Evolutionary conservation across 1,140 invertebrate genomes (phyloP).

Genomic region (Onthophagus taurus): DNA sequence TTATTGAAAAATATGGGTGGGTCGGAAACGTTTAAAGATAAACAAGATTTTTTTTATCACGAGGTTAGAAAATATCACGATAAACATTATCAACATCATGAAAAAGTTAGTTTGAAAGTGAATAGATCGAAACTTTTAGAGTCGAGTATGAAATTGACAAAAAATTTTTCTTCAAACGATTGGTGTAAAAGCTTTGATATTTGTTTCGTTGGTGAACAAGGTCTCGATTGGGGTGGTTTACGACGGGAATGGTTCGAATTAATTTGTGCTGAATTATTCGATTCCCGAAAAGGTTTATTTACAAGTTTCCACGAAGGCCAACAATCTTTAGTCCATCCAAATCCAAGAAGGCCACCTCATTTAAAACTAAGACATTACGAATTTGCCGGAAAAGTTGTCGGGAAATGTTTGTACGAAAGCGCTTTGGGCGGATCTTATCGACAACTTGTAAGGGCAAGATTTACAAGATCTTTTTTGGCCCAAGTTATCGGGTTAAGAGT

Average conservation of each 20-base stretch:
- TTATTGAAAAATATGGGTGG: constrained; percentile 92
- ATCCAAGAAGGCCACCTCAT: constrained; percentile 60
- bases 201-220: constrained; percentile 83
- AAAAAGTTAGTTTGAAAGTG: constrained; percentile 73
- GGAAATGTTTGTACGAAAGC: constrained; percentile 87
- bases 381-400: constrained; percentile 90
- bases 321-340: constrained; percentile 82
- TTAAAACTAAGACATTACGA: constrained; percentile 84
- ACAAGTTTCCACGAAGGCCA: constrained; percentile 76
- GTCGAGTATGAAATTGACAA: constrained; percentile 77
- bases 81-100: constrained; percentile 76
- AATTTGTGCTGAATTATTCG: constrained; percentile 78
- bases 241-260: constrained; percentile 90
- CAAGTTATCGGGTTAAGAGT: constrained; percentile 88
- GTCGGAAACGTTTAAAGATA: constrained; percentile 91
- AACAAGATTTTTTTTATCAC: constrained; percentile 91
- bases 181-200: constrained; percentile 94
- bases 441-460: constrained; percentile 80
- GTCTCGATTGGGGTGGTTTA: constrained; percentile 62
- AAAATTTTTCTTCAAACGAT: constrained; percentile 63
- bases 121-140: constrained; percentile 70
- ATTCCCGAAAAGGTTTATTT: constrained; percentile 73
- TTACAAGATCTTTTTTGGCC: constrained; percentile 87
- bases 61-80: constrained; percentile 80
- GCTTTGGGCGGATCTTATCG: constrained; percentile 79